Base-by-base conservation (phyloP, 2,113 vertebrate species). In the Datnioides undecimradiatus region DNA sequence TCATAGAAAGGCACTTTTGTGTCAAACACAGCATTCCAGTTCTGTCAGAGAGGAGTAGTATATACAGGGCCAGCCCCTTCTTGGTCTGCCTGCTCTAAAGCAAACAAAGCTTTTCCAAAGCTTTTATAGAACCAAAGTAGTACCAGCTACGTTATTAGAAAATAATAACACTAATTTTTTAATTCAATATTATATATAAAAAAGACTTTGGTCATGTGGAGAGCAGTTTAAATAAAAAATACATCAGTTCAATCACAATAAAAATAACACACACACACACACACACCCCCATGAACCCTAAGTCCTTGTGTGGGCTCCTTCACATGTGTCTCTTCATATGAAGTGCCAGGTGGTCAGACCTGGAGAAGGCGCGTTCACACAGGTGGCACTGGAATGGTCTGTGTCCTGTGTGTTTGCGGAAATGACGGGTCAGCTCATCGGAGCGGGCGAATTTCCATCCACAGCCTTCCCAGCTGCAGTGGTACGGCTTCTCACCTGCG, bases 301-400 rank as follows among this genome's bases (percentile, higher is more conserved):
- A 87, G 90, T 88, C 70, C 79, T 66, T 10, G 6, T 67, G n/a
- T 71, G 71, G 0, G 77, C 66, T 86, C 43, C 63, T 90, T 95
- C 93, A 99, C 96, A 99, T 95, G 93, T 99, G 98, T 81, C 98
- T 85, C 91, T 99, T 99, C 98, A 99, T 99, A 93, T 99, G 98
- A 84, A 99, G 91, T 0, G 98, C 98, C 88, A 99, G 95, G 89
- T 99, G 98, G 91, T 99, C 98, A 0, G 98, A 99, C 68, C 98
- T 86, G 78, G 98, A 99, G 94, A 99, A 99, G 0, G 98, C 97
- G 0, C 98, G 94, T 92, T 99, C 98, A 14, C 98, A 99, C 48
- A 99, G 95, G 91, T 99, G 98, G 92, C 98, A 99, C 95, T 99
- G 98, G 95, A 99, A 99, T 8, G 98, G 98, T 75, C 98, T 95